Evolutionary conservation across 2,113 vertebrate species (phyloP).

Genomic region (Pholis gunnellus): DNA sequence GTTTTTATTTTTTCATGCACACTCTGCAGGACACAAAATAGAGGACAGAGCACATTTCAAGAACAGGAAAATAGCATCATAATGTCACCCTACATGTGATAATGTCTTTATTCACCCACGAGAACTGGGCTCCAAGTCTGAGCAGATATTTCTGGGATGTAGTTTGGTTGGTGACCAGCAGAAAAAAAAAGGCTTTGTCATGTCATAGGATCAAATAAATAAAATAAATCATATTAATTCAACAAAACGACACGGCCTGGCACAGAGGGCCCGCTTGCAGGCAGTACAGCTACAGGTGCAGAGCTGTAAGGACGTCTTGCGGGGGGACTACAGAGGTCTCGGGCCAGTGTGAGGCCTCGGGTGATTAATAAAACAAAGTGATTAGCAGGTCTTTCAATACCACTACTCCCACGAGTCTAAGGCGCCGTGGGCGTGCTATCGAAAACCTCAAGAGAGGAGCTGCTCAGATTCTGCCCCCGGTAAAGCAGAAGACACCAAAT

Average conservation of each 20-base stretch:
- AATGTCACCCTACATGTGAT: neutral
- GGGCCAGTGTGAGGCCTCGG: constrained; percentile 17
- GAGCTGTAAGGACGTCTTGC: constrained; percentile 9
- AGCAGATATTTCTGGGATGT: constrained; percentile 6
- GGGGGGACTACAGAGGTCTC: constrained; percentile 20
- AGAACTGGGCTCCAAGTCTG: neutral
- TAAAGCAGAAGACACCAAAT: constrained; percentile 31
- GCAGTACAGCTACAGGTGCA: constrained; percentile 34
- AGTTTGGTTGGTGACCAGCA: constrained; percentile 1
- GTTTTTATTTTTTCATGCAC: neutral
- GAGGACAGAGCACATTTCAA: neutral
- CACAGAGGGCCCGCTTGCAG: neutral
- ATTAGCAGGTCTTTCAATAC: constrained; percentile 40
- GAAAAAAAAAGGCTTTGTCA: neutral
- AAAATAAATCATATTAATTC: neutral
- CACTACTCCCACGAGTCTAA: constrained; percentile 17
- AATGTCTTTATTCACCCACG: neutral
- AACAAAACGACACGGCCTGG: neutral
- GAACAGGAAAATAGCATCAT: neutral
- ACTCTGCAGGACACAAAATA: neutral
- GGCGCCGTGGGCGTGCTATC: constrained; percentile 29
- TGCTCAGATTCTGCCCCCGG: constrained; percentile 15
- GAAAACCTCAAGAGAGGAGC: constrained; percentile 45
- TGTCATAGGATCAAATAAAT: neutral
- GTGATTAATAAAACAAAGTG: constrained; percentile 46